A percentile compares a stretch with the other conserved stretches of the same genome.
Conservation (phyloP, 2,113 vertebrate genomes). For the Thinocorus orbignyianus region DNA sequence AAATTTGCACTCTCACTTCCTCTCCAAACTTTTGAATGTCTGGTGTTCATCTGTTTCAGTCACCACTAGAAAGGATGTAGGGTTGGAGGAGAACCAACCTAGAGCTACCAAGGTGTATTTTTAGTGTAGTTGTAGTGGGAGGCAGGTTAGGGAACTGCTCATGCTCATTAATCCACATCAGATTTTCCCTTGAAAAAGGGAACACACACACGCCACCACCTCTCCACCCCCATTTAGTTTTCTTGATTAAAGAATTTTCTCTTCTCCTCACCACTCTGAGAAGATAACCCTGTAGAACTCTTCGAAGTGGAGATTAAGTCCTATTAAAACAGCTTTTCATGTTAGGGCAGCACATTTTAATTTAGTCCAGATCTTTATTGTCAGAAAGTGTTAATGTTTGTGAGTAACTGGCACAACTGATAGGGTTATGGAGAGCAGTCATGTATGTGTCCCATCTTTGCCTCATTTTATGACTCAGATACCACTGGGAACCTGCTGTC, state of each 20-base stretch:
- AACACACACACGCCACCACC: too few relatives aligned
- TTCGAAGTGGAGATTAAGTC: neutral
- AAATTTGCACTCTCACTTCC: neutral
- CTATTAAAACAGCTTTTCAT: neutral
- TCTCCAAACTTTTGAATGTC: neutral
- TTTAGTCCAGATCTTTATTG: neutral
- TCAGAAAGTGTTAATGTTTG: neutral
- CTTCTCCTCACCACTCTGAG: neutral
- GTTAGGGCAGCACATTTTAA: neutral
- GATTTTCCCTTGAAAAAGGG: neutral
- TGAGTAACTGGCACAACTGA: neutral
- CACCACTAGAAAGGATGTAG: neutral
- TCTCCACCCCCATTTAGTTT: neutral
- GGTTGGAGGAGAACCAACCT: neutral
- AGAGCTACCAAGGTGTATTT: neutral
- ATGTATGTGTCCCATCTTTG: neutral
- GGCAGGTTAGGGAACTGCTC: neutral
- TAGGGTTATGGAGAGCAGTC: neutral
- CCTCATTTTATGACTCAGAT: neutral
- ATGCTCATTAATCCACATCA: neutral
- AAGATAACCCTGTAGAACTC: neutral
- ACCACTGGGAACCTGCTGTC: neutral
- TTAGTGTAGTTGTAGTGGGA: neutral
- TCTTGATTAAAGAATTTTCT: neutral
- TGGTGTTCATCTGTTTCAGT: neutral